phyloP scores from a whole-genome alignment of 2,888 invertebrate genomes.

The Protophormia terraenovae region DNA sequence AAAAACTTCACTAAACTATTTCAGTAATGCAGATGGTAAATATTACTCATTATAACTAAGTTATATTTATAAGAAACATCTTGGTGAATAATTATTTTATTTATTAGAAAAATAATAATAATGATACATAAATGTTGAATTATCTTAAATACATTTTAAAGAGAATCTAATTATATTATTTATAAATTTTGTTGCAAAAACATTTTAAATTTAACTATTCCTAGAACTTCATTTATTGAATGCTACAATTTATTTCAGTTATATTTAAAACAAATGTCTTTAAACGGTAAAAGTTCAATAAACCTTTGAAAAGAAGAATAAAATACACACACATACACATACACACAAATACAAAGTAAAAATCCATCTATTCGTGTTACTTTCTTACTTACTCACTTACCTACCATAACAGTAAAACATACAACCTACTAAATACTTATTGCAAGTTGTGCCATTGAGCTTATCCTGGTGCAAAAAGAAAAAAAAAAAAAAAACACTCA shows the following conservation, averaged over 20 bases:
- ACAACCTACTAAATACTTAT: constrained; percentile 23
- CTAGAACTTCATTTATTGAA: neutral
- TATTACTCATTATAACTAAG: too few relatives aligned
- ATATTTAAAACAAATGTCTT: neutral
- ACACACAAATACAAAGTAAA: constrained; percentile 21
- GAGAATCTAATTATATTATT: too few relatives aligned
- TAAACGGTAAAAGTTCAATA: constrained; percentile 61
- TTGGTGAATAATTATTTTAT: too few relatives aligned
- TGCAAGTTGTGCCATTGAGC: constrained; percentile 41
- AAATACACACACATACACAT: too few relatives aligned
- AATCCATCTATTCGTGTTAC: constrained; percentile 4
- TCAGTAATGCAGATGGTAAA: too few relatives aligned
- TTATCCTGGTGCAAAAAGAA: constrained; percentile 55
- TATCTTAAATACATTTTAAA: too few relatives aligned
- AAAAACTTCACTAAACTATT: too few relatives aligned
- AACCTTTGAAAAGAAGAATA: constrained; percentile 34
- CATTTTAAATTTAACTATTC: neutral
- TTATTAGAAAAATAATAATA: too few relatives aligned
- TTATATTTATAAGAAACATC: too few relatives aligned
- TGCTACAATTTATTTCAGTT: neutral
- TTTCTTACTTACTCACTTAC: constrained; percentile 52
- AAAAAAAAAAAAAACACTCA: neutral
- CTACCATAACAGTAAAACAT: constrained; percentile 59
- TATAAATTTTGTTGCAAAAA: too few relatives aligned
- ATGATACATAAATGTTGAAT: too few relatives aligned